A percentile compares a stretch with the other conserved stretches of the same genome.
Conservation (phyloP, 2,888 invertebrate genomes). For the Linhomoeus sp. region DNA sequence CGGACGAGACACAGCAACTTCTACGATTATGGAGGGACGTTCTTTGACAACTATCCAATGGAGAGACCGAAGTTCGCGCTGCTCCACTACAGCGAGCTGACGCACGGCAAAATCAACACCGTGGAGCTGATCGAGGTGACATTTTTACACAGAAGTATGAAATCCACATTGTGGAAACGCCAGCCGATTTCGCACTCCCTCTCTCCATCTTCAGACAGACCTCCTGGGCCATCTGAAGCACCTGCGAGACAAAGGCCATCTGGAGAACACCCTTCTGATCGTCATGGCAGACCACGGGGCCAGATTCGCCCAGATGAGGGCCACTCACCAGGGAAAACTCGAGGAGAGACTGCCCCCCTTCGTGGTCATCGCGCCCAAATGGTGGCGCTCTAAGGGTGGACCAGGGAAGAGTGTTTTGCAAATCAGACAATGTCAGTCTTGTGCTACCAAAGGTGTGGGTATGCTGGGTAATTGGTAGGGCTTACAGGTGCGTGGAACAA, state of each 20-base stretch:
- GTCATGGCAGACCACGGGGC: constrained; percentile 85
- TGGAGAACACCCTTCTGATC: constrained; percentile 60
- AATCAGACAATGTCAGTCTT: too few relatives aligned
- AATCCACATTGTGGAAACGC: too few relatives aligned
- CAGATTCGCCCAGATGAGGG: constrained; percentile 57
- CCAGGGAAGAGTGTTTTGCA: too few relatives aligned
- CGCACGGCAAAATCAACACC: constrained; percentile 62
- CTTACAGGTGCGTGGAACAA: too few relatives aligned
- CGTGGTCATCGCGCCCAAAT: constrained; percentile 35
- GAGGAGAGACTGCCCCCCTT: constrained; percentile 78
- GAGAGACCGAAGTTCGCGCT: constrained; percentile 57
- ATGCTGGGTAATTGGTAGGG: too few relatives aligned
- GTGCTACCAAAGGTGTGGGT: too few relatives aligned
- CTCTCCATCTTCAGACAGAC: too few relatives aligned
- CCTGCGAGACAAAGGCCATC: constrained; percentile 36
- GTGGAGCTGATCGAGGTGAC: constrained; percentile 35
- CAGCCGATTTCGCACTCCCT: too few relatives aligned
- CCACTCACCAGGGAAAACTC: constrained; percentile 69
- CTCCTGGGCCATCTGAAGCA: too few relatives aligned
- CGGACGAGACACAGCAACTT: not conserved
- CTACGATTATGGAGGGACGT: constrained; percentile 32
- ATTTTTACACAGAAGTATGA: not conserved
- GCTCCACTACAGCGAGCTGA: constrained; percentile 67
- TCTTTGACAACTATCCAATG: constrained; percentile 40
- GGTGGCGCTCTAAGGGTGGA: too few relatives aligned